These are phyloP conservation scores for Cancer borealis DNA, from an alignment of 2,888 invertebrate species.

Conservation along the genomic window DNA sequence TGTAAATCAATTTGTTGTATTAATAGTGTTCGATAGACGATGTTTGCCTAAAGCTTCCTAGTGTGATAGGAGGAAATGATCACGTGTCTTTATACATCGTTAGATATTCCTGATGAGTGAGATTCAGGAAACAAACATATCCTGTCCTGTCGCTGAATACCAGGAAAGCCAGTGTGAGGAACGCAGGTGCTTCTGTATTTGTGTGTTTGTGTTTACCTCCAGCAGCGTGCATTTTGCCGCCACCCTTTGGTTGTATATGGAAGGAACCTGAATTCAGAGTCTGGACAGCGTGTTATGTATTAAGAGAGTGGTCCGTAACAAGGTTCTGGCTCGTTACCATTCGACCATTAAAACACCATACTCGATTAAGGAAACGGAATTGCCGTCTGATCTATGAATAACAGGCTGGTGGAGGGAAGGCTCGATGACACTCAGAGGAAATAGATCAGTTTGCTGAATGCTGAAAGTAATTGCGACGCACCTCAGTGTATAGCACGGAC, in stretches of 20 bases:
- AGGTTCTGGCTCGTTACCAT: background rate
- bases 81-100: background rate
- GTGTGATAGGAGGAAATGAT: background rate
- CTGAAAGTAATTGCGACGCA: background rate
- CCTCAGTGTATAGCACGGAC: background rate
- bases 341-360: background rate
- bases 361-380: conserved; percentile 25
- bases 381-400: background rate
- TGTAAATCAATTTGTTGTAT: background rate
- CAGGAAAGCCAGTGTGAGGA: background rate
- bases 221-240: background rate
- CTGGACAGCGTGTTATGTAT: background rate
- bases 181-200: background rate
- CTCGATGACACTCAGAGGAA: background rate
- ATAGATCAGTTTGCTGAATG: background rate
- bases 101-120: background rate
- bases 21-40: background rate
- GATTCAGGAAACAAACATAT: background rate
- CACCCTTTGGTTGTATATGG: background rate
- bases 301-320: background rate
- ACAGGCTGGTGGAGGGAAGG: background rate
- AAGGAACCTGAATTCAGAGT: background rate
- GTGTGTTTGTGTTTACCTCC: background rate
- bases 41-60: background rate
- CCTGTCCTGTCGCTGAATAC: background rate